Conservation (phyloP, 2,113 vertebrate genomes). For the Phrynosoma blainvillii region DNA sequence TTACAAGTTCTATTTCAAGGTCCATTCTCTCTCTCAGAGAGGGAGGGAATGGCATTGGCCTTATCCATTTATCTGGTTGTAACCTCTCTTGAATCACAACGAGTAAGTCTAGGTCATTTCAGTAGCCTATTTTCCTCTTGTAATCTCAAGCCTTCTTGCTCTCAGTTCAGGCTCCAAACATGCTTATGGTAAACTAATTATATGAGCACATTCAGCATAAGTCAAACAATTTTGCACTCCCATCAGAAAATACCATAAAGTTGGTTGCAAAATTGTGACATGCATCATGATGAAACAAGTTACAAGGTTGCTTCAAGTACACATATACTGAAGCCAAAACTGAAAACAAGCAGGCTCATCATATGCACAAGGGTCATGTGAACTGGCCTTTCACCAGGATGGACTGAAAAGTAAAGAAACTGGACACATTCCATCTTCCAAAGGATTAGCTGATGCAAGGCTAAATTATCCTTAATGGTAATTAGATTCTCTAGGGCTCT, state of each 20-base stretch:
- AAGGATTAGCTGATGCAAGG: conserved; percentile 17
- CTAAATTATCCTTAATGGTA: conserved; percentile 26
- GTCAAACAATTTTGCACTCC: background rate
- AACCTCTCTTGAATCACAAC: background rate
- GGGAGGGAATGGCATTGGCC: no score
- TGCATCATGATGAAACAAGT: background rate
- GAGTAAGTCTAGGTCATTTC: background rate
- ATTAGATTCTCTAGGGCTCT: conserved; percentile 2
- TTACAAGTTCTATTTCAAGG: background rate
- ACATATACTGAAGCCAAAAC: conserved; percentile 5
- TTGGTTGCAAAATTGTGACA: conserved; percentile 1
- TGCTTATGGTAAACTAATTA: conserved; percentile 4
- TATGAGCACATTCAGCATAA: background rate
- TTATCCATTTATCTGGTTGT: background rate
- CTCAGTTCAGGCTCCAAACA: background rate
- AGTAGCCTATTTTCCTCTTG: background rate
- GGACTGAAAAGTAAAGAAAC: conserved; percentile 32
- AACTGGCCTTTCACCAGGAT: conserved; percentile 26
- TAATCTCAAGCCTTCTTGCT: background rate
- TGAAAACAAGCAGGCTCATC: background rate
- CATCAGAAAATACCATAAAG: background rate
- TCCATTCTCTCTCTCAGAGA: background rate
- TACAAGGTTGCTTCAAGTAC: conserved; percentile 1
- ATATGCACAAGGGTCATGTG: conserved; percentile 21
- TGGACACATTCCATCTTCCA: conserved; percentile 19